Percentiles rank a stretch among this genome's conserved stretches.
phyloP scores from a whole-genome alignment of 2,888 invertebrate genomes.

The Drosophila tripunctata region DNA sequence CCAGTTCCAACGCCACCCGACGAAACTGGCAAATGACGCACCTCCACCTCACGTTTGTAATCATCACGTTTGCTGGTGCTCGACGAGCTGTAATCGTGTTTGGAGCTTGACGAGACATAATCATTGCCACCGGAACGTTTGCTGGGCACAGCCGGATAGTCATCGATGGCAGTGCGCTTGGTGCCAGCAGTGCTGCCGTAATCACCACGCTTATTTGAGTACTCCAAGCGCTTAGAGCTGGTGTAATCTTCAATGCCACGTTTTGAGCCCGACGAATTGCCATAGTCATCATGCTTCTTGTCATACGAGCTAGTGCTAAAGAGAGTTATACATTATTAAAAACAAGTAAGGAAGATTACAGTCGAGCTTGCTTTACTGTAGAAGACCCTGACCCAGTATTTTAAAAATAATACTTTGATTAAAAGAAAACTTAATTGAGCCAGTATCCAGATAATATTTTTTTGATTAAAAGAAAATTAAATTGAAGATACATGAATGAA shows the following conservation, averaged over 20 bases:
- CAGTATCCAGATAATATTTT: no score
- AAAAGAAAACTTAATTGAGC: no score
- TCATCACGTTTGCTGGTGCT: constrained; percentile 80
- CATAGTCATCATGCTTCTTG: constrained; percentile 83
- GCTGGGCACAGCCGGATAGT: constrained; percentile 71
- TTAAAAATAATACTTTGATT: no score
- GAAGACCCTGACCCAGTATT: no score
- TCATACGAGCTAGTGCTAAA: constrained; percentile 66
- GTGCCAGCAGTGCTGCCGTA: constrained; percentile 59
- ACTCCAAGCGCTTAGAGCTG: constrained; percentile 75
- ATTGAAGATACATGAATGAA: no score
- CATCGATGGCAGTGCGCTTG: constrained; percentile 79
- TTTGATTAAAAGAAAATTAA: no score
- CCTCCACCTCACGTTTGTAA: constrained; percentile 83
- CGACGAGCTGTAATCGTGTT: constrained; percentile 75
- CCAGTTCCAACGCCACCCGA: constrained; percentile 50
- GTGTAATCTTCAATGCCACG: constrained; percentile 80
- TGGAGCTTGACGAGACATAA: constrained; percentile 70
- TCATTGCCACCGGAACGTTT: constrained; percentile 78
- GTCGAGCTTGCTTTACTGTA: no score
- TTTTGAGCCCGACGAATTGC: constrained; percentile 74
- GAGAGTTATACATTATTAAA: neutral
- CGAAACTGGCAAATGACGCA: constrained; percentile 78
- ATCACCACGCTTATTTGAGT: constrained; percentile 70
- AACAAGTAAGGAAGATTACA: no score